Evolutionary conservation across 2,113 vertebrate species (phyloP), one percentile per base, ranked within the genome.

Genomic region (Pelobates fuscus): DNA sequence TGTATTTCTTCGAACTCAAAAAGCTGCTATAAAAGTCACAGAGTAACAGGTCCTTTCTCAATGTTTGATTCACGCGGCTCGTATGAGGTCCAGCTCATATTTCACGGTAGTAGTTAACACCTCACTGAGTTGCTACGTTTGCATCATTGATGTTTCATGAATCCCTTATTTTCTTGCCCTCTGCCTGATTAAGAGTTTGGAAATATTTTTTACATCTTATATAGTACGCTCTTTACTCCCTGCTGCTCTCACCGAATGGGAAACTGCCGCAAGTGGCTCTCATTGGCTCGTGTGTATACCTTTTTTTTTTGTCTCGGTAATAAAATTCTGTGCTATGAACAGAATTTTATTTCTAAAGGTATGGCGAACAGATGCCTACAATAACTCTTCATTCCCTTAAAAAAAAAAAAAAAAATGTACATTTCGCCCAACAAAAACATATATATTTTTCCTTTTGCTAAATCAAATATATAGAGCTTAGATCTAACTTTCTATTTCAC

Each of bases 331-430:
- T 17, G 60, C 60, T 32, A 62, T 62, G 60, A 62, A 62, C 60
- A 62, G 30, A 62, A 62, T 62, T 27, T 62, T 32, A 55, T 55
- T 68, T 68, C 30, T 55, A n/a, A 55, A 83, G 83, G 85, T 82
- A 79, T 82, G 86, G 87, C 84, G 82, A 88, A 83, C 86, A 90
- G 86, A 89, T 92, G 88, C 92, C 90, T 91, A 92, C 90, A 83
- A 84, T 91, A 91, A 90, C 88, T 89, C 85, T 90, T 86, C 80
- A 85, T 89, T 88, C 77, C 26, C 74, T 80, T 79, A 84, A 82
- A 86, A 88, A 61, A 8, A 85, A 88, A 61, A 8, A 85, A 82
- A 87, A 88, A 49, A 18, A 87, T 71, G 77, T 78, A 82, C 82
- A 82, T 89, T 85, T 81, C 80, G 88, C 87, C 88, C 88, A 92